These are phyloP conservation scores for Gambelia wislizenii DNA, from an alignment of 2,797 vertebrate species.

Conservation along the genomic window DNA sequence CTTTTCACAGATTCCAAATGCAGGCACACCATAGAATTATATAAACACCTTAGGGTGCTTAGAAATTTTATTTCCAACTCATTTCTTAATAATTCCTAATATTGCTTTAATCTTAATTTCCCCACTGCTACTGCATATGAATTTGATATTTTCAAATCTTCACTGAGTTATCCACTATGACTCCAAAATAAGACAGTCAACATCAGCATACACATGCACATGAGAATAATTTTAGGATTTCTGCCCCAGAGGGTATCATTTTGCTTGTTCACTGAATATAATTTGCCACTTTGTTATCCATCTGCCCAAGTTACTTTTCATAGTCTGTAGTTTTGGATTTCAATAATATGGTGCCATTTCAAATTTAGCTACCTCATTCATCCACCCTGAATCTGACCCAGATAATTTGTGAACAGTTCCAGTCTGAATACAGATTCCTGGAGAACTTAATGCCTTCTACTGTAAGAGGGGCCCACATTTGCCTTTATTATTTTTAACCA, in stretches of 20 bases:
- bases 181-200: background rate
- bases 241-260: background rate
- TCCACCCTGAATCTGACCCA: background rate
- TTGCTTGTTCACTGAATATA: background rate
- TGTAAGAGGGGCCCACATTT: background rate
- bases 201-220: background rate
- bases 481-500: background rate
- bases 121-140: too few relatives aligned
- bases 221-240: background rate
- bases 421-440: background rate
- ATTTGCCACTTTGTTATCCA: background rate
- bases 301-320: background rate
- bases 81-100: background rate
- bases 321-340: background rate
- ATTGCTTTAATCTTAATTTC: too few relatives aligned
- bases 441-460: background rate
- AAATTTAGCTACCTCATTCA: background rate
- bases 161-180: too few relatives aligned
- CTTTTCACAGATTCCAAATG: background rate
- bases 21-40: background rate
- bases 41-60: background rate
- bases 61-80: background rate
- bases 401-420: background rate
- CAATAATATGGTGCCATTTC: background rate
- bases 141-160: too few relatives aligned